These are phyloP conservation scores for Masnerella sp. DNA, from an alignment of 2,888 invertebrate genomes.

Conservation along the genomic window DNA sequence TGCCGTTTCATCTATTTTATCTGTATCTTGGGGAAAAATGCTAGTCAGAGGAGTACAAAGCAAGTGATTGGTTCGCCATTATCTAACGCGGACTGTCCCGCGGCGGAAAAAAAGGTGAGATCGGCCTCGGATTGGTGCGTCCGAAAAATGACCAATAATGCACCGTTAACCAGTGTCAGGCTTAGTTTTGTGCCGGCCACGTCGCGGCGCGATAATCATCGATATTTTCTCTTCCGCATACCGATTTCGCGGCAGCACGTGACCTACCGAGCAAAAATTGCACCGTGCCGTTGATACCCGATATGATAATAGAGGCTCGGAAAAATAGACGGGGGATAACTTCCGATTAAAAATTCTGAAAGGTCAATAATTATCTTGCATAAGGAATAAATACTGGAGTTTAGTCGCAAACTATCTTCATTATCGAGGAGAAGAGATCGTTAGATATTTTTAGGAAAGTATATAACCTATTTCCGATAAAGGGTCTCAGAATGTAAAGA, in stretches of 20 bases:
- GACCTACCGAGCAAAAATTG: slow-evolving; percentile 61
- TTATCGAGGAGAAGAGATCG: too few relatives aligned
- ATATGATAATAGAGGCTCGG: slow-evolving; percentile 69
- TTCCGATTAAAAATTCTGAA: slow-evolving; percentile 47
- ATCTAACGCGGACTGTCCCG: slow-evolving; percentile 25
- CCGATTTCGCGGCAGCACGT: slow-evolving; percentile 69
- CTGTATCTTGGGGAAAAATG: too few relatives aligned
- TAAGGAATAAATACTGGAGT: not conserved
- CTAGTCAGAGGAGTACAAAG: slow-evolving; percentile 2
- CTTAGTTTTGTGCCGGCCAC: slow-evolving; percentile 65
- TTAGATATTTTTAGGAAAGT: too few relatives aligned
- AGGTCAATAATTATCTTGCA: not conserved
- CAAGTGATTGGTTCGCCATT: slow-evolving; percentile 6
- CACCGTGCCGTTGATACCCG: slow-evolving; percentile 69
- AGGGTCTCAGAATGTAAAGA: too few relatives aligned
- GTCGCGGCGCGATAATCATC: slow-evolving; percentile 71
- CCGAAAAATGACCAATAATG: slow-evolving; percentile 55
- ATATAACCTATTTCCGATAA: too few relatives aligned
- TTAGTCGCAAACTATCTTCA: too few relatives aligned
- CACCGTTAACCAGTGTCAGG: slow-evolving; percentile 64
- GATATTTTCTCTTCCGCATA: slow-evolving; percentile 76
- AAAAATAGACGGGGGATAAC: slow-evolving; percentile 69
- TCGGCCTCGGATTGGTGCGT: slow-evolving; percentile 41
- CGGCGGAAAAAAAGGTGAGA: slow-evolving; percentile 40
- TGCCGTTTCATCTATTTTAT: slow-evolving; percentile 4